Evolutionary conservation across 2,797 vertebrate species (phyloP), one percentile per base, ranked within the genome.

Genomic region (Remorina albescens): DNA sequence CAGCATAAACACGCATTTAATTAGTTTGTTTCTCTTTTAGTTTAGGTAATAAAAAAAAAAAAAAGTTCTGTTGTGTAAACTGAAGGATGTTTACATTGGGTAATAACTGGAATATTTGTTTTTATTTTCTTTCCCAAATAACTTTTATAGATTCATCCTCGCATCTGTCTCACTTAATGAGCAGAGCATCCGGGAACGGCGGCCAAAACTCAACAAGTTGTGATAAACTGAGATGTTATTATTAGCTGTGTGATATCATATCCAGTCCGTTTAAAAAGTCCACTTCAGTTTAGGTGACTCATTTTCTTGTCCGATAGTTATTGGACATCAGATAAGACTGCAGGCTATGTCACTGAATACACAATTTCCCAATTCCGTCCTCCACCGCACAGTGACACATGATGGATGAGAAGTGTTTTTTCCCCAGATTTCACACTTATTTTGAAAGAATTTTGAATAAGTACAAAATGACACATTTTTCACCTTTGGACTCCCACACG

Each of bases 361-460:
- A 30, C 13, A 5, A 62, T 88, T 76, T 89, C 80, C 66, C 49
- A 56, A 80, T 0, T 30, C 54, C 46, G n/a, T 44, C 80, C 72
- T 82, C 62, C 72, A 69, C 75, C 69, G 53, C 60, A 39, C 56
- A 15, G 57, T 83, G 74, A 91, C 78, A 78, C 74, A 85, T 26
- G 9, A 28, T 57, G 44, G n/a, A 61, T 12, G 46, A 39, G 15
- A 21, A 42, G 2, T 2, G 39, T 26, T 46, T 72, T 89, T 82
- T 68, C 87, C 87, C 86, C 61, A 72, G 60, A 79, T 87, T 88
- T 46, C 78, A 76, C 70, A 72, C 18, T 6, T 13, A 19, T 56
- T 80, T 36, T 46, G 25, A 10, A 79, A 57, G 76, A 84, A 59
- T 2, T 54, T 37, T 23, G 2, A 59, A 34, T 71, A 3, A 36